These are phyloP conservation scores for Poecilia latipinna DNA, from an alignment of 2,113 vertebrate genomes.

Conservation along the genomic window DNA sequence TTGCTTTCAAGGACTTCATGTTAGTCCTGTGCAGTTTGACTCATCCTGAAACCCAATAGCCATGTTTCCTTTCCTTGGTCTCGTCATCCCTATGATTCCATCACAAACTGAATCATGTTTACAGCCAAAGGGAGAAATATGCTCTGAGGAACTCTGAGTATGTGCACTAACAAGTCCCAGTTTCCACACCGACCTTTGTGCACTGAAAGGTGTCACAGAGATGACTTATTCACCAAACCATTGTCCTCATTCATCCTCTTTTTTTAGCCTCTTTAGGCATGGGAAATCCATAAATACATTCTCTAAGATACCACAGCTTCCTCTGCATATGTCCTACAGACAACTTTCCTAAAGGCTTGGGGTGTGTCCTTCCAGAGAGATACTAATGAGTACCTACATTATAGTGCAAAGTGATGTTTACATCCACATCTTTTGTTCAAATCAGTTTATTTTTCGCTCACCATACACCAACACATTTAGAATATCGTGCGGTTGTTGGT, in stretches of 20 bases:
- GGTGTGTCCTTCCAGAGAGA: background rate
- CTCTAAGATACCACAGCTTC: background rate
- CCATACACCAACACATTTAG: background rate
- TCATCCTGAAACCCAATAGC: conserved; percentile 45
- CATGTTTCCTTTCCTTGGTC: conserved; percentile 45
- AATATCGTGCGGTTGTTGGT: background rate
- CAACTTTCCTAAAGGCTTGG: background rate
- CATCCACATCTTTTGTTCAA: background rate
- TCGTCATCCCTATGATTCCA: conserved; percentile 42
- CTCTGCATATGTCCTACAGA: background rate
- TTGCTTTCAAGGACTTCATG: conserved; percentile 19
- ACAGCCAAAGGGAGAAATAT: conserved; percentile 50
- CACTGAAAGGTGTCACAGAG: conserved; percentile 25
- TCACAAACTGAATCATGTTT: conserved; percentile 45
- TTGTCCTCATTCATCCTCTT: conserved; percentile 28
- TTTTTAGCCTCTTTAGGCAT: conserved; percentile 29
- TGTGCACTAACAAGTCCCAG: conserved; percentile 34
- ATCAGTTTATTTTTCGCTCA: background rate
- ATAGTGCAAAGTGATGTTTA: background rate
- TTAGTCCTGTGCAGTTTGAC: conserved; percentile 36
- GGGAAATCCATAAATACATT: conserved; percentile 19
- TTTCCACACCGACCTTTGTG: conserved; percentile 43
- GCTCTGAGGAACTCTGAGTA: conserved; percentile 15
- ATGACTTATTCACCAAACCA: conserved; percentile 21
- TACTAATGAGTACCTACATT: background rate